A percentile compares a stretch with the other conserved stretches of the same genome.
Evolutionary conservation across 1,140 invertebrate species (phyloP).

Genomic region (Drosophila kanapiae): DNA sequence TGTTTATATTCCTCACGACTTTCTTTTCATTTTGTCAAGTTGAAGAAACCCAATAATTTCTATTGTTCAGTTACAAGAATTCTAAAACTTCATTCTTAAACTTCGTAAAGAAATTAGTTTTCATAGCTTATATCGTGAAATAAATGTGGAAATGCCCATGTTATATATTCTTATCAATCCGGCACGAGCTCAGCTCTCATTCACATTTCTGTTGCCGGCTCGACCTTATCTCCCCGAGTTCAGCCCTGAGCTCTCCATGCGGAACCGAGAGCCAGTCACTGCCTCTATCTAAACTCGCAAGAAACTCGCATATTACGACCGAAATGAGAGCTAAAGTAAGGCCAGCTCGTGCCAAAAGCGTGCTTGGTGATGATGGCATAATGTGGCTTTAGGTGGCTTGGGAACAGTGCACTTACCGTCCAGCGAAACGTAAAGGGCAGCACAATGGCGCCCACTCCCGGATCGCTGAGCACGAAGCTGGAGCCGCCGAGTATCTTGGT

Average conservation of each 20-base stretch:
- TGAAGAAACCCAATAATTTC: neutral
- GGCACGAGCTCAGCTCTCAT: conserved; percentile 42
- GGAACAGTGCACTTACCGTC: conserved; percentile 90
- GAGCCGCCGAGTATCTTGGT: conserved; percentile 94
- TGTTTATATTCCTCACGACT: neutral
- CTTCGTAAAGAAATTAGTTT: neutral
- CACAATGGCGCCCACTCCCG: conserved; percentile 90
- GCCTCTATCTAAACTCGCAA: conserved; percentile 25
- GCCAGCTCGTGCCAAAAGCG: conserved; percentile 75
- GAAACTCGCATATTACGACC: conserved; percentile 16
- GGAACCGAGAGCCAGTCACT: conserved; percentile 36
- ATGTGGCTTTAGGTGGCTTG: neutral
- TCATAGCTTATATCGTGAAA: neutral
- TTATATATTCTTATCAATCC: conserved; percentile 34
- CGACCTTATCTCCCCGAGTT: conserved; percentile 38
- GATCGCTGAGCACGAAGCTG: conserved; percentile 94
- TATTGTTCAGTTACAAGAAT: too few relatives aligned
- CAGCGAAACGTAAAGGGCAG: conserved; percentile 95
- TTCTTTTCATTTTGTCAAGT: neutral
- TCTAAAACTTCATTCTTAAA: neutral
- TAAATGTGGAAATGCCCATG: conserved; percentile 19
- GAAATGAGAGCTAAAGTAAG: conserved; percentile 21
- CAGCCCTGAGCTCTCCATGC: conserved; percentile 34
- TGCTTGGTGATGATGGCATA: conserved; percentile 25
- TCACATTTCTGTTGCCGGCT: conserved; percentile 51